These are phyloP conservation scores for Phyllostomus discolor DNA, from an alignment of 2,113 vertebrate species.

Conservation along the genomic window DNA sequence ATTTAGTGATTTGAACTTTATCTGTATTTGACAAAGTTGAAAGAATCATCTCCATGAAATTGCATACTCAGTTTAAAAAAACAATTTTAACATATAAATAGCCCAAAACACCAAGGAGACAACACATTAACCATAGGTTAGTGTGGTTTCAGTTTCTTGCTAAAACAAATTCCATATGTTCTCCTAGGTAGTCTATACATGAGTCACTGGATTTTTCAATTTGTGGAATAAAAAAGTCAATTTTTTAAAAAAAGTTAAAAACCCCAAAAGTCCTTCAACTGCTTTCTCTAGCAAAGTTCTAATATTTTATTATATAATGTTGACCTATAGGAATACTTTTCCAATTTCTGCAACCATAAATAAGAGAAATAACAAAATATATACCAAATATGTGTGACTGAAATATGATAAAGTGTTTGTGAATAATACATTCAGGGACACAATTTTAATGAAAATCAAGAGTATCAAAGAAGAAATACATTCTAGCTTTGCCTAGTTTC, in stretches of 20 bases:
- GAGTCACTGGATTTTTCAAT: slow-evolving; percentile 50
- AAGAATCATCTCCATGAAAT: not conserved
- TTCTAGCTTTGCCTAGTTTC: slow-evolving; percentile 9
- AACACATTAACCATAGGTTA: slow-evolving; percentile 51
- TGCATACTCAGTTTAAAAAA: slow-evolving; percentile 12
- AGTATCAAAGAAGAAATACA: slow-evolving; percentile 42
- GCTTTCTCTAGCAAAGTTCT: slow-evolving; percentile 18
- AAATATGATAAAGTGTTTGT: slow-evolving; percentile 42
- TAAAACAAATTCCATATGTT: slow-evolving; percentile 51
- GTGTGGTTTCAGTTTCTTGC: slow-evolving; percentile 21
- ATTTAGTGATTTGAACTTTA: not conserved
- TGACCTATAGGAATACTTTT: slow-evolving; percentile 30
- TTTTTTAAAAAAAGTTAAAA: not conserved
- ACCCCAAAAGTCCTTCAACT: slow-evolving; percentile 47
- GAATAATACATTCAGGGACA: slow-evolving; percentile 1
- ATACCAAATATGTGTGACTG: not conserved
- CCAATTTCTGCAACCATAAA: slow-evolving; percentile 40
- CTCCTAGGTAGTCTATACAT: slow-evolving; percentile 12
- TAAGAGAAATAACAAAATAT: not conserved
- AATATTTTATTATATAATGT: slow-evolving; percentile 53
- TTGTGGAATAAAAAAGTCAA: slow-evolving; percentile 60
- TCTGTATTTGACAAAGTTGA: not conserved
- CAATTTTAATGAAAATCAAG: slow-evolving; percentile 39
- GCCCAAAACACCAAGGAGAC: slow-evolving; percentile 3
- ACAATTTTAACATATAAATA: slow-evolving; percentile 30